These are phyloP conservation scores for Clepsis dumicolana DNA, from an alignment of 2,888 invertebrate species.

Conservation along the genomic window DNA sequence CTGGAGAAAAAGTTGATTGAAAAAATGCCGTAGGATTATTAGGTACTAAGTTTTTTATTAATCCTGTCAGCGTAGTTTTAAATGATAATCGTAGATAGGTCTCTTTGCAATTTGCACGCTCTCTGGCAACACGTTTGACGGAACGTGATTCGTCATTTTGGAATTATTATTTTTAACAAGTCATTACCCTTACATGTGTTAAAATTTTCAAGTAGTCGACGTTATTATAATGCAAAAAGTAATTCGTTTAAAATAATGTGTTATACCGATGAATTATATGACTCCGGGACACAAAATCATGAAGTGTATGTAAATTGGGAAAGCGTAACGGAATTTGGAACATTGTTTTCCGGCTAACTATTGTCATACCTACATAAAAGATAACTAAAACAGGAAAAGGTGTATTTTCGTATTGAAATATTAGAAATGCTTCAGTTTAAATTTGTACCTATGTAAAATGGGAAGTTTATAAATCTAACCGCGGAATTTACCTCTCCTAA, in stretches of 20 bases:
- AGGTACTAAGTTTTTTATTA: not conserved
- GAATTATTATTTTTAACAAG: conserved; percentile 1
- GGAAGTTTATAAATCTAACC: conserved; percentile 47
- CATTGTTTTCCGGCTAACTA: too few species aligned
- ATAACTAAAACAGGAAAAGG: not conserved
- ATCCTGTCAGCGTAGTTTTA: not conserved
- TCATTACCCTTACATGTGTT: not conserved
- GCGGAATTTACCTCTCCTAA: conserved; percentile 15
- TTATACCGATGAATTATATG: too few species aligned
- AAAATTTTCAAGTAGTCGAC: not conserved
- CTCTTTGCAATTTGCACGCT: not conserved
- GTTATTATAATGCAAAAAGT: not conserved
- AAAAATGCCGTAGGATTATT: too few species aligned
- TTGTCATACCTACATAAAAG: not conserved
- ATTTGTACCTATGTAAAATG: not conserved
- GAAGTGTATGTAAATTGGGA: too few species aligned
- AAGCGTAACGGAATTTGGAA: too few species aligned
- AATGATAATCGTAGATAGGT: not conserved
- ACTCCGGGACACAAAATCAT: too few species aligned
- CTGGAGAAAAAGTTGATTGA: too few species aligned
- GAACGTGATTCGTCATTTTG: not conserved
- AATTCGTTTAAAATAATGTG: not conserved
- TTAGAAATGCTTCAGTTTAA: too few species aligned
- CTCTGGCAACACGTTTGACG: conserved; percentile 1
- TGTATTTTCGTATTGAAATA: not conserved